Conservation (phyloP, 2,797 vertebrate genomes). For the Megaceryle alcyon region DNA sequence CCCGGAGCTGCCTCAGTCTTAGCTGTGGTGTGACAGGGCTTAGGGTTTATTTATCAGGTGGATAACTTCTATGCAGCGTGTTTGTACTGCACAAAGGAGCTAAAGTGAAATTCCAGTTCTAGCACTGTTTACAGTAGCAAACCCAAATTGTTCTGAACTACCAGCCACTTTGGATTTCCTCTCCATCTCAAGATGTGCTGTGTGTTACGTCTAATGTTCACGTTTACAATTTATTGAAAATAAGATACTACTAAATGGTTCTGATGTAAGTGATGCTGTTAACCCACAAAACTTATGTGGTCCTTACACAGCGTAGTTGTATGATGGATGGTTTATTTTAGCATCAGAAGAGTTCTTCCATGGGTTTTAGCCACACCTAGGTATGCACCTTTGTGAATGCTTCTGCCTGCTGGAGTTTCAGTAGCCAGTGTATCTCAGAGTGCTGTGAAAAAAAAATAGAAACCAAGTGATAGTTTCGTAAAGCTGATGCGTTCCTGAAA, state of each 20-base stretch:
- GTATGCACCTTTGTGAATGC: neutral
- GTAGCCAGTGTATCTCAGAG: accelerated
- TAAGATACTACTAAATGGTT: neutral
- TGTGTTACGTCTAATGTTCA: neutral
- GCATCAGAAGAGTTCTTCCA: accelerated
- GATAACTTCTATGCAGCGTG: accelerated
- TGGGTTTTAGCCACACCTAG: neutral
- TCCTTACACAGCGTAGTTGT: neutral
- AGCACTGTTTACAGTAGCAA: neutral
- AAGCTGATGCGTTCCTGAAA: neutral
- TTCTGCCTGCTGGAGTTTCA: neutral
- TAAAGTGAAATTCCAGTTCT: neutral
- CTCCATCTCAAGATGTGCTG: accelerated
- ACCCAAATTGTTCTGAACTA: neutral
- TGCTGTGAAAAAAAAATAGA: neutral
- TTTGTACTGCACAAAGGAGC: accelerated
- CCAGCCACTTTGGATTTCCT: neutral
- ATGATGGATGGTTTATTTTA: neutral
- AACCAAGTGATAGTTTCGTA: neutral
- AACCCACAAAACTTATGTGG: neutral
- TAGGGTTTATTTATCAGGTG: neutral
- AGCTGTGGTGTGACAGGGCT: neutral
- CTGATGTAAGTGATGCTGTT: neutral
- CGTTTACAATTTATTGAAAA: neutral
- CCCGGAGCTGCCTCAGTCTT: accelerated